These are phyloP conservation scores for Dexiosoma caninum DNA, from an alignment of 2,888 invertebrate species.

Conservation along the genomic window DNA sequence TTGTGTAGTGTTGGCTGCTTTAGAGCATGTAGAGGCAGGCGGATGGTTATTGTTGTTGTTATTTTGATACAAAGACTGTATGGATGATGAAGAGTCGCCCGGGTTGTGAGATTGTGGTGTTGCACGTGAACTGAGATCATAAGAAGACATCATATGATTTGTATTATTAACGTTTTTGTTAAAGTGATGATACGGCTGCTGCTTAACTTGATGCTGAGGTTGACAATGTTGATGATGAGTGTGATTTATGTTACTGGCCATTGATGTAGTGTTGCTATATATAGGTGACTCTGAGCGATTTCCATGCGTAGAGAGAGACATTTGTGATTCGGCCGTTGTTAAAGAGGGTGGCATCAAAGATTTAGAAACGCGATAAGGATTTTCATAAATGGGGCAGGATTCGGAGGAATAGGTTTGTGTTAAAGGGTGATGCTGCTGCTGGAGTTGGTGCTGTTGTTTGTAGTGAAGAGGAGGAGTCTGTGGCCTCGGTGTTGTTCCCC, in stretches of 20 bases:
- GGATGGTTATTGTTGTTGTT: constrained; percentile 26
- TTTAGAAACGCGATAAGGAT: constrained; percentile 76
- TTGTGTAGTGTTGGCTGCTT: constrained; percentile 47
- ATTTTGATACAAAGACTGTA: constrained; percentile 70
- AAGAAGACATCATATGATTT: constrained; percentile 66
- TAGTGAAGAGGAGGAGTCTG: constrained; percentile 63
- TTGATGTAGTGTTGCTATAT: constrained; percentile 79
- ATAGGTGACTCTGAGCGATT: constrained; percentile 79
- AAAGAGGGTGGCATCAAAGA: constrained; percentile 55
- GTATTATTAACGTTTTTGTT: constrained; percentile 54
- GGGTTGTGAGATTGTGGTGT: constrained; percentile 50
- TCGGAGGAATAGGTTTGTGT: constrained; percentile 71
- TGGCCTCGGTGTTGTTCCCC: constrained; percentile 66
- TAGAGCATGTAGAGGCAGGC: constrained; percentile 61
- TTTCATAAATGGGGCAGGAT: constrained; percentile 80
- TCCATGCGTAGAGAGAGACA: constrained; percentile 64
- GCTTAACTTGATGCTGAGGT: constrained; percentile 53
- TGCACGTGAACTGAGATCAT: constrained; percentile 63
- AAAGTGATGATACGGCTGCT: constrained; percentile 36
- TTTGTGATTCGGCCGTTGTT: constrained; percentile 62
- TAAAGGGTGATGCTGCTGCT: constrained; percentile 64
- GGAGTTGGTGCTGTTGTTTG: constrained; percentile 58
- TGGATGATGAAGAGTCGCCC: constrained; percentile 69
- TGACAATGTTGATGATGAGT: constrained; percentile 58
- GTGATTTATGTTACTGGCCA: constrained; percentile 65